Base-by-base conservation (phyloP, 2,797 vertebrate species). In the Sebastes taczanowskii region DNA sequence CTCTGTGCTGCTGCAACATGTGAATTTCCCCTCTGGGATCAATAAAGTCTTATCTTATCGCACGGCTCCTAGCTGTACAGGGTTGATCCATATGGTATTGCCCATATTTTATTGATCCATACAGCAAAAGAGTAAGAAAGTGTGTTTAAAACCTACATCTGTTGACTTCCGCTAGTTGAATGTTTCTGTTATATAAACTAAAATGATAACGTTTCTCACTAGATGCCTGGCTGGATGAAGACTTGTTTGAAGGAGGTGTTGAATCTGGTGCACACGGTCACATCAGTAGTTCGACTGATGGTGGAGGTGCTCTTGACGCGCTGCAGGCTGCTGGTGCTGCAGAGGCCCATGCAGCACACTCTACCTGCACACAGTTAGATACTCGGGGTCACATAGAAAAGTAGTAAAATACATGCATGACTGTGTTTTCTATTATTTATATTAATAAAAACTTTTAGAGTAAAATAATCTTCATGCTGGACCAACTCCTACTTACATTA, bases 221-320 rank as follows among this genome's bases (percentile, higher is more conserved):
- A 96, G 87, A 95, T 91, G 70, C 92, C 95, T 1, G 89, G 89
- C 65, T 96, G 95, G 68, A 95, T 95, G 83, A 93, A 92, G 30
- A 85, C 87, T 18, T 92, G 91, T 68, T 92, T 94, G 71, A 93
- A 90, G 67, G 84, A 89, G 38, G 88, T 84, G 80, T 94, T 95
- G 78, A 89, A 71, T 46, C 85, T 86, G 0, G 95, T 95, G 82
- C 92, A 95, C 42, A 94, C 73, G 0, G 95, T 93, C 13, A 93
- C 71, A 4, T 94, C 92, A 2, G 91, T 95, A 55, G 86, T 89
- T 29, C 49, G 88, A 76, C 92, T 95, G 65, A 95, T 27, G 32
- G 74, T 93, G 38, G 93, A 95, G 72, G 68, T 87, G 49, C 95
- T 95, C 84, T 91, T 95, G 13, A 83, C 29, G 4, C 42, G 90